Conservation (phyloP, 2,888 invertebrate genomes). For the Agapostemon virescens region DNA sequence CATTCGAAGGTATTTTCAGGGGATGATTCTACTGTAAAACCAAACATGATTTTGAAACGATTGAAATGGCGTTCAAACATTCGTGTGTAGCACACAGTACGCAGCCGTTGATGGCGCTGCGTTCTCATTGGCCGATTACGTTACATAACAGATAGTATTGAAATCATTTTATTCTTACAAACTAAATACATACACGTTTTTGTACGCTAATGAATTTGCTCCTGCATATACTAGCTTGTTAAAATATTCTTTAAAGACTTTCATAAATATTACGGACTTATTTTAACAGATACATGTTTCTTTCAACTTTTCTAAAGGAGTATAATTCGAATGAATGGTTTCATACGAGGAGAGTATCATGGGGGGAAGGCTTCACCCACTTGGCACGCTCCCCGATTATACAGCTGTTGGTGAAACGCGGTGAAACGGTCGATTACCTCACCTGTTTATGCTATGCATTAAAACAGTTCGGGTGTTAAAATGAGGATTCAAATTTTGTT, state of each 20-base stretch:
- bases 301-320: neutral
- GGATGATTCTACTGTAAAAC: conserved; percentile 18
- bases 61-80: conserved; percentile 3
- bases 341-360: neutral
- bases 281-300: neutral
- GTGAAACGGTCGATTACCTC: conserved; percentile 15
- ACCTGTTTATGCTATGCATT: neutral
- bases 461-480: neutral
- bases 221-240: neutral
- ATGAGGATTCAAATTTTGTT: neutral
- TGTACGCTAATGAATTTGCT: neutral
- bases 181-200: conserved; percentile 2
- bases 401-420: conserved; percentile 7
- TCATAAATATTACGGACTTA: neutral
- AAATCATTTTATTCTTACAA: neutral
- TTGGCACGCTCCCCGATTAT: conserved; percentile 13
- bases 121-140: conserved; percentile 2
- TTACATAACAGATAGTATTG: neutral
- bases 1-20: conserved; percentile 16
- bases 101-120: neutral
- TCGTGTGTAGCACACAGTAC: neutral
- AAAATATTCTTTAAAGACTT: neutral
- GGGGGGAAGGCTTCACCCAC: conserved; percentile 1
- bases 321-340: neutral
- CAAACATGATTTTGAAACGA: conserved; percentile 20